Percentiles rank a stretch among this genome's conserved stretches.
Conservation (phyloP, 1,140 invertebrate genomes). For the Pemphigus obesinymphae region DNA sequence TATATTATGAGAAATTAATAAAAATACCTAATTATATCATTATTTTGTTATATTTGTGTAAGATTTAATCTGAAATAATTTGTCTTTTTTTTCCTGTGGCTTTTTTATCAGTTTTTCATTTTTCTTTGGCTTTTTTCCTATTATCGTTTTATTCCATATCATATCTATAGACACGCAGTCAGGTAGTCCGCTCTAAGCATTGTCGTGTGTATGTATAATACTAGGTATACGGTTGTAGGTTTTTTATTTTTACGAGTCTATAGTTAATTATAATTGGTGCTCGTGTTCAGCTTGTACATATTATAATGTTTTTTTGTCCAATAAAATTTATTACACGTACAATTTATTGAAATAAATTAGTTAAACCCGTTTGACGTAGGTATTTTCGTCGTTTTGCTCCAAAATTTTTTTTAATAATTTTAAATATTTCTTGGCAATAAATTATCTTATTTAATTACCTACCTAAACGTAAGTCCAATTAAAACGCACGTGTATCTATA, state of each 20-base stretch:
- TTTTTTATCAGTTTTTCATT: not conserved
- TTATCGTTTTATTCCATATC: not conserved
- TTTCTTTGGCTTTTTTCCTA: too few relatives aligned
- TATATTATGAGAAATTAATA: too few relatives aligned
- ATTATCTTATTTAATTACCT: not conserved
- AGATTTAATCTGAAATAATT: too few relatives aligned
- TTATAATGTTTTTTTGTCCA: not conserved
- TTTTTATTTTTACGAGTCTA: not conserved
- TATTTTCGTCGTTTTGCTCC: not conserved
- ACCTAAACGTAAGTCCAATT: not conserved
- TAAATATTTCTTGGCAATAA: not conserved
- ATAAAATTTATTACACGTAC: not conserved
- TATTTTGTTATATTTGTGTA: too few relatives aligned
- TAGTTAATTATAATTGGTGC: not conserved
- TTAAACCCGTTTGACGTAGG: conserved; percentile 9
- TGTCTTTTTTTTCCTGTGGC: too few relatives aligned
- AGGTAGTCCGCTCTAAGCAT: too few relatives aligned
- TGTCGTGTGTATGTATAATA: not conserved
- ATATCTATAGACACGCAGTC: not conserved
- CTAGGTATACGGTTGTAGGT: too few relatives aligned
- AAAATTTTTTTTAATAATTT: not conserved
- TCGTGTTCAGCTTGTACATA: not conserved
- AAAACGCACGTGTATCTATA: too few relatives aligned
- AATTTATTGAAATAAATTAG: not conserved
- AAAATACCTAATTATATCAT: too few relatives aligned